These are phyloP conservation scores for Lycaena phlaeas DNA, from an alignment of 2,888 invertebrate species.

Conservation along the genomic window DNA sequence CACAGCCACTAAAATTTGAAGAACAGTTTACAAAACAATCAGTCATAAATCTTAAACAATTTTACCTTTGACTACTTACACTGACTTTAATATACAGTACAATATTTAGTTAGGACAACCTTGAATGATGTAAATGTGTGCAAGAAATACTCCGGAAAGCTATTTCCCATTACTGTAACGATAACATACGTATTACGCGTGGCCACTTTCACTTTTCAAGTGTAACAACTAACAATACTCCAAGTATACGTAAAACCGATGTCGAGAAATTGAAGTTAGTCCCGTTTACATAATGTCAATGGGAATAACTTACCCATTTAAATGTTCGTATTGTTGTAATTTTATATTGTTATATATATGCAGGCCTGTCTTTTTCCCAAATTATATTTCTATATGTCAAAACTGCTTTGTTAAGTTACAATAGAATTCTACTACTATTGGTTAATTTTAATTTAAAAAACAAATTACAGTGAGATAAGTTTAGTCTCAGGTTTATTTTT, in stretches of 20 bases:
- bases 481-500: no score
- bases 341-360: not conserved
- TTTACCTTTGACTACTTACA: not conserved
- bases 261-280: constrained; percentile 11
- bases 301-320: constrained; percentile 11
- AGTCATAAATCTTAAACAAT: not conserved
- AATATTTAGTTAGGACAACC: no score
- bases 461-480: no score
- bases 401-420: no score
- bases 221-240: not conserved
- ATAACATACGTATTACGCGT: constrained; percentile 15
- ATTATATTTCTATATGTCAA: no score
- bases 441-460: no score
- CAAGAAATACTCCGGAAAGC: not conserved
- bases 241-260: no score
- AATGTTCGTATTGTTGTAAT: constrained; percentile 5
- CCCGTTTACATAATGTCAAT: constrained; percentile 20
- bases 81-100: not conserved
- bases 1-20: no score
- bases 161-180: not conserved
- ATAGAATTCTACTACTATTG: no score
- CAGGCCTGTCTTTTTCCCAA: no score
- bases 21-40: constrained; percentile 1
- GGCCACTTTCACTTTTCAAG: constrained; percentile 26
- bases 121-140: no score